These are phyloP conservation scores for Embiotoca jacksoni DNA, from an alignment of 2,113 vertebrate species.

Conservation along the genomic window DNA sequence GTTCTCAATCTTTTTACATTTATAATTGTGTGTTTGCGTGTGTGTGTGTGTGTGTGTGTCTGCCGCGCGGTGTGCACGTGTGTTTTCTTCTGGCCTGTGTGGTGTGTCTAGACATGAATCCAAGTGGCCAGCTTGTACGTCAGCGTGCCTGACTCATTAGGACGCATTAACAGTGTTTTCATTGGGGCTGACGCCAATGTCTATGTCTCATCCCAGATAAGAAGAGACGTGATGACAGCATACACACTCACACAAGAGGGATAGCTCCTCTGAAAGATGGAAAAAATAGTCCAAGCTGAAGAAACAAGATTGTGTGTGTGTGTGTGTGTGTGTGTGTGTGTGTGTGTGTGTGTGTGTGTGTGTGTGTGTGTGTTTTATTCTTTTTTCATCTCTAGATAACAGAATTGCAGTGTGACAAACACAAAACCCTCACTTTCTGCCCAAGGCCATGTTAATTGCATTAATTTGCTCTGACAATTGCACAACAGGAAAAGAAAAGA, in stretches of 20 bases:
- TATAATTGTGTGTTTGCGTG: not conserved
- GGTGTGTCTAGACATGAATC: slow-evolving; percentile 66
- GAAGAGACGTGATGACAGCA: slow-evolving; percentile 63
- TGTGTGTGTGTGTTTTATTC: slow-evolving; percentile 38
- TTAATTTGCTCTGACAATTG: slow-evolving; percentile 84
- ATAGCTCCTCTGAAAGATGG: slow-evolving; percentile 70
- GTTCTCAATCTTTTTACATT: not conserved
- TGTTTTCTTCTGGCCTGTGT: not conserved
- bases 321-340: slow-evolving; percentile 2
- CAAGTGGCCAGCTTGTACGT: slow-evolving; percentile 60
- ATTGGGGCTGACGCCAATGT: slow-evolving; percentile 68
- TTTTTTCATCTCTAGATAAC: slow-evolving; percentile 85
- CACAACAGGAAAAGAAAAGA: slow-evolving; percentile 78
- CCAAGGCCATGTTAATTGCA: slow-evolving; percentile 84
- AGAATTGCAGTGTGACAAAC: slow-evolving; percentile 86
- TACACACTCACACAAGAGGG: slow-evolving; percentile 50
- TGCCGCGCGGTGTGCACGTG: too few relatives aligned
- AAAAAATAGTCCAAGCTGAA: slow-evolving; percentile 64
- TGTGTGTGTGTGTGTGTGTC: not conserved
- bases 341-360: too few relatives aligned
- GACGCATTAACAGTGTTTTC: slow-evolving; percentile 77
- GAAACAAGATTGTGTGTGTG: slow-evolving; percentile 70
- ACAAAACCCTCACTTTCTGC: slow-evolving; percentile 79
- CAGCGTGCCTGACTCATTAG: slow-evolving; percentile 73
- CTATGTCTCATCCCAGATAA: slow-evolving; percentile 67